Conservation (phyloP, 2,113 vertebrate species). For the Pteruthius melanotis region DNA sequence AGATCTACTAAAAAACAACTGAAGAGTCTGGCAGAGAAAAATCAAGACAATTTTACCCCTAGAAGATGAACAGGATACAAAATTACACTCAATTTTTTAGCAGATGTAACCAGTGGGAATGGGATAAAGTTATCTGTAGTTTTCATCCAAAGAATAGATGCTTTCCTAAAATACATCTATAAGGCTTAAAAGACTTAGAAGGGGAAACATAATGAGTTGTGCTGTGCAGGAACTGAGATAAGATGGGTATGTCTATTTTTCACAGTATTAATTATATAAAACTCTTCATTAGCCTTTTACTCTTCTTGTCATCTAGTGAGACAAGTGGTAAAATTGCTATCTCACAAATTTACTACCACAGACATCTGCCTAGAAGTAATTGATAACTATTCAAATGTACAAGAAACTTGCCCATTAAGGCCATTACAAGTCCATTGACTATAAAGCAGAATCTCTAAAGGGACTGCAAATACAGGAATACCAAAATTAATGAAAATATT, state of each 20-base stretch:
- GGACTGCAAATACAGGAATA: not conserved
- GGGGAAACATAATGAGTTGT: not conserved
- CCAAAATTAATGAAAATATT: not conserved
- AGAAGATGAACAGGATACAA: not conserved
- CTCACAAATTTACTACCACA: not conserved
- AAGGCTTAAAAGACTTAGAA: not conserved
- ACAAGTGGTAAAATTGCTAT: not conserved
- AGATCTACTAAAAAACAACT: not conserved
- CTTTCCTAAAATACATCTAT: not conserved
- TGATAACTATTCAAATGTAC: not conserved
- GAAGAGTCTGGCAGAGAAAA: not conserved
- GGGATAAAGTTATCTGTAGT: not conserved
- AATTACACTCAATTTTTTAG: not conserved
- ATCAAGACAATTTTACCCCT: not conserved
- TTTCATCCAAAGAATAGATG: not conserved
- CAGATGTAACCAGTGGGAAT: not conserved
- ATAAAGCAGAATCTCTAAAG: not conserved
- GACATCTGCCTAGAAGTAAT: not conserved
- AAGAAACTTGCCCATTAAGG: not conserved
- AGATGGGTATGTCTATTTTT: not conserved
- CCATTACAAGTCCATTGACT: not conserved
- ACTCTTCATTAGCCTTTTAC: not conserved
- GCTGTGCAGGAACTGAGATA: not conserved
- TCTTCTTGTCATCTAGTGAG: constrained; percentile 30
- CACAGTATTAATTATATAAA: not conserved